A percentile compares a stretch with the other conserved stretches of the same genome.
Evolutionary conservation across 2,797 vertebrate species (phyloP).

Genomic region (Rhinoraja longicauda): DNA sequence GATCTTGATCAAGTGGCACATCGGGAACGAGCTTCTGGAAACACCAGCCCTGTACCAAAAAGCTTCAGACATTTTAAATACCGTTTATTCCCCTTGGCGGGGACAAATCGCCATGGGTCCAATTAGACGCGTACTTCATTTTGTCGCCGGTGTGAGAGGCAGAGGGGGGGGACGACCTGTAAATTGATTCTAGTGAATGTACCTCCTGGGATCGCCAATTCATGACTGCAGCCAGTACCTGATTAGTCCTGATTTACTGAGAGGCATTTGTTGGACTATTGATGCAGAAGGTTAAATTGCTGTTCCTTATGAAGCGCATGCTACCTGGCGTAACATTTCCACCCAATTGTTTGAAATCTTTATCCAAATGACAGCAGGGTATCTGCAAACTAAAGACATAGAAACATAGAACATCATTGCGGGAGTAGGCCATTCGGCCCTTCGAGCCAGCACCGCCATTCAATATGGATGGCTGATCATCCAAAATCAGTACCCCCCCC

Average conservation of each 20-base stretch:
- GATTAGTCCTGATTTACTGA: neutral
- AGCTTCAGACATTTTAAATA: neutral
- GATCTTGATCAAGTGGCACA: neutral
- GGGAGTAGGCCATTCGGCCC: too few relatives aligned
- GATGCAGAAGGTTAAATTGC: constrained; percentile 1
- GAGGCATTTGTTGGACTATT: neutral
- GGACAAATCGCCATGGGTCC: neutral
- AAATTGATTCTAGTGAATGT: neutral
- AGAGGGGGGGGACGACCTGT: neutral
- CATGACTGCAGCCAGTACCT: neutral
- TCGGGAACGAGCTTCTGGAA: neutral
- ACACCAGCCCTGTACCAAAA: neutral
- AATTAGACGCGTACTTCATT: neutral
- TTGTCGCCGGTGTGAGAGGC: neutral
- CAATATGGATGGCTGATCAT: too few relatives aligned
- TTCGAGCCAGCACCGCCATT: too few relatives aligned
- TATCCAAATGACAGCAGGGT: neutral
- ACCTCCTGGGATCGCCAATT: neutral
- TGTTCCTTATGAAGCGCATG: constrained; percentile 1
- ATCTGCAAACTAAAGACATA: neutral
- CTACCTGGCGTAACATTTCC: neutral
- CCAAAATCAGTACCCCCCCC: too few relatives aligned
- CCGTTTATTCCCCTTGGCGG: neutral
- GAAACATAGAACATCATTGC: too few relatives aligned
- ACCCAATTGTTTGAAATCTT: constrained; percentile 7